Base-by-base conservation (phyloP, 1,140 invertebrate genomes). In the Rhagoletis pomonella region DNA sequence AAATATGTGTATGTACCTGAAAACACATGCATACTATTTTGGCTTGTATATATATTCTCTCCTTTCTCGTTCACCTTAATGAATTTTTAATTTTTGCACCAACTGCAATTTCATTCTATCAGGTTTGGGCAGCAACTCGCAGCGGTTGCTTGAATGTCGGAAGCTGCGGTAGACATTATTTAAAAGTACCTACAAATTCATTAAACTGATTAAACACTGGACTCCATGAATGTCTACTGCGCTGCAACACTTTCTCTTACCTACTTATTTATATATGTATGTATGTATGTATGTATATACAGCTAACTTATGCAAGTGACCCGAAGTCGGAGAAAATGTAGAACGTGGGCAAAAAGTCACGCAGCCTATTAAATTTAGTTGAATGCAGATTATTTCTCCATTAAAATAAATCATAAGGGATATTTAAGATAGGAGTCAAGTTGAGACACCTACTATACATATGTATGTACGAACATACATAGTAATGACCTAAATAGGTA, bases 131-230 rank as follows among this genome's bases (percentile, higher is more conserved):
- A 44, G 42, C 67, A 42, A 17, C 39, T 12, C 2, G 7, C 12
- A 47, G 44, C 42, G 4, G 39, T 14, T 44, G 39, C 64, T 4
- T 39, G 5, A 65, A 39, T 65, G 64, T 65, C 17, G 39, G 29
- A 69, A 69, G 67, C 17, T 73, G 12, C 44, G 39, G 17, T n/a
- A 73, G 67, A 47, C 39, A 17, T 73, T 14, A 47, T 69, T 73
- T 47, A 14, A 73, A 42, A 17, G 67, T 73, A 73, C 39, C 42
- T 47, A 47, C 9, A 47, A 73, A 73, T 73, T 73, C 42, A 73
- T 47, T 73, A 73, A 73, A 47, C 10, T 42, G 42, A 73, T 73
- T 73, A 73, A 47, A 44, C 39, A 4, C 44, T 7, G 44, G 42
- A 19, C 17, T 1, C 29, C 64, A 29, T 29, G 64, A 14, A 39